Evolutionary conservation across 2,888 invertebrate genomes (phyloP).

Genomic region (Crossocerus cetratus): DNA sequence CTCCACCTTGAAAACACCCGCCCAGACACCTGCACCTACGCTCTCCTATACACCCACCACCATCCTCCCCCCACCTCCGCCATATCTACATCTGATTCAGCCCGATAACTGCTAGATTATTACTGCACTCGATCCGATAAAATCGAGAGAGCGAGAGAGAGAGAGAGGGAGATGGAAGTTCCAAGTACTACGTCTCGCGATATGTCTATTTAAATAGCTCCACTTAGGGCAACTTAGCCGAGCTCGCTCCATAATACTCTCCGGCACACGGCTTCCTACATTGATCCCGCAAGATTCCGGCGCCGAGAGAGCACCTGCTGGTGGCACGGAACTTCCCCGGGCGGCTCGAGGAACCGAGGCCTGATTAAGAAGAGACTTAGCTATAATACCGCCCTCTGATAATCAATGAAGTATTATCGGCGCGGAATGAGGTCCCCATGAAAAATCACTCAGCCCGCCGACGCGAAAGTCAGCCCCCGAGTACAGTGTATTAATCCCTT

Average conservation of each 20-base stretch:
- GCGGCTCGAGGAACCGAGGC: too few species aligned
- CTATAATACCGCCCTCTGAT: too few species aligned
- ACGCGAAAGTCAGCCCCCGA: slow-evolving; percentile 9
- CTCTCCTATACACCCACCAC: background rate
- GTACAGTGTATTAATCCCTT: slow-evolving; percentile 35
- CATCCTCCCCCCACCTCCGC: background rate
- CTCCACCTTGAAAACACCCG: slow-evolving; percentile 61
- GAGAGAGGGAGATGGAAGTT: background rate
- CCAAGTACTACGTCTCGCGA: background rate
- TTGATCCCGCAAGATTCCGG: too few species aligned
- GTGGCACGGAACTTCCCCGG: too few species aligned
- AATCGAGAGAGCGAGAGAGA: background rate
- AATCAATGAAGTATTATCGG: too few species aligned
- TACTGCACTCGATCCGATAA: slow-evolving; percentile 22
- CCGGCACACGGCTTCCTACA: too few species aligned
- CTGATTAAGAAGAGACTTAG: too few species aligned
- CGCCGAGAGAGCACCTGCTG: too few species aligned
- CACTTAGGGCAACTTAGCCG: background rate
- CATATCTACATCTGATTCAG: slow-evolving; percentile 31
- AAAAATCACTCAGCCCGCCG: too few species aligned
- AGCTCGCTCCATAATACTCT: too few species aligned
- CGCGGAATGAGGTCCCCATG: too few species aligned
- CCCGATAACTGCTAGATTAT: slow-evolving; percentile 47
- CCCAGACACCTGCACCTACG: too few species aligned
- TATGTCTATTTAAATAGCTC: slow-evolving; percentile 1